These are phyloP conservation scores for Pocillopora verrucosa DNA, from an alignment of 64 coral and sea anemone genomes.

Conservation along the genomic window DNA sequence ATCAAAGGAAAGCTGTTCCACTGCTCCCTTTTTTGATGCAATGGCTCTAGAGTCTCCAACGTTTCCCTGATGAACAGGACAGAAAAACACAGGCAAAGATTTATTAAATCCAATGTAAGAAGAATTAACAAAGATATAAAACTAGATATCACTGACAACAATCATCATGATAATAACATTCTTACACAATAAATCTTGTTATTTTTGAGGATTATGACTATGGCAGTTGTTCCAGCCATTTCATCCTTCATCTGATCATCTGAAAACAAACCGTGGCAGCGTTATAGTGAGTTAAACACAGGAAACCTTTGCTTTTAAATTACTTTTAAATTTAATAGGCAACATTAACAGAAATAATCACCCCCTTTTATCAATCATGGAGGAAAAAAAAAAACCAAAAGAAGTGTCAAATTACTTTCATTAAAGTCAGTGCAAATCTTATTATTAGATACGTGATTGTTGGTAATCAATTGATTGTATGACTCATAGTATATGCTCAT, in stretches of 20 bases:
- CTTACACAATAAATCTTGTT: constrained; percentile 99
- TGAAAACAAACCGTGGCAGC: constrained; percentile 22
- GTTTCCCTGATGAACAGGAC: constrained; percentile 72
- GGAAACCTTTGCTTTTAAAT: no score
- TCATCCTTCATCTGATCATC: constrained; percentile 99
- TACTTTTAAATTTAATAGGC: no score
- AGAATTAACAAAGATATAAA: no score
- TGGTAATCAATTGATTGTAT: no score
- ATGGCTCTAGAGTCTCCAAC: constrained; percentile 93
- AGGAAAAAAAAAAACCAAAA: no score
- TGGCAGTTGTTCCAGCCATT: constrained; percentile 96
- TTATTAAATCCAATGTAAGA: not conserved
- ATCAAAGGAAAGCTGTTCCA: constrained; percentile 95
- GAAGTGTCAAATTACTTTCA: no score
- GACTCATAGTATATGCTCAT: no score
- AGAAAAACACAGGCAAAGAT: not conserved
- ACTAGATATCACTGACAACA: no score
- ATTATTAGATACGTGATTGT: no score
- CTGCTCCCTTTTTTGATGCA: constrained; percentile 83
- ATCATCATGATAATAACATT: not conserved
- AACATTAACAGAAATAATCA: no score
- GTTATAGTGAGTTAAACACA: not conserved
- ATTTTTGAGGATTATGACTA: constrained; percentile 89
- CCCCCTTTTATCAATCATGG: no score
- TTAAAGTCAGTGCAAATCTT: no score